Evolutionary conservation across 1,140 invertebrate genomes (phyloP), one percentile per base, ranked within the genome.

Genomic region (Gyrodactylus bullatarudis): DNA sequence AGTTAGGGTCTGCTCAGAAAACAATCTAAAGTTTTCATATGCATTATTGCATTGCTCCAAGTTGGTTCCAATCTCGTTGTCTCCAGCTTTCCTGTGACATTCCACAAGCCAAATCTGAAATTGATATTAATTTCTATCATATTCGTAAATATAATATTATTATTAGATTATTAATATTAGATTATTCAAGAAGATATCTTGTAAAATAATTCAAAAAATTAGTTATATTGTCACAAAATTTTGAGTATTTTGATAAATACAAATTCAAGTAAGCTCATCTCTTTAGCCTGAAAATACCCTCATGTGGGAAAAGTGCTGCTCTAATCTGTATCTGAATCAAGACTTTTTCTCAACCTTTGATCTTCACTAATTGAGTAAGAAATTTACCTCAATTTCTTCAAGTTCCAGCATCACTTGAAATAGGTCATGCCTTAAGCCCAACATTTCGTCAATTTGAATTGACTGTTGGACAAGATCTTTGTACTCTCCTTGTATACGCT

Each of bases 1-100:
- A 0, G 87, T 85, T 79, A 95, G 89, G 0, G 94, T 99, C 77
- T 99, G 93, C 21, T 88, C 85, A 1, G 92, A 91, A 80, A 98
- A 99, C 80, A 95, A 90, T 77, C 89, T 89, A 83, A 97, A 97
- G 75, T 91, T 83, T 77, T 91, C 89, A 83, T 87, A 87, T 0
- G 91, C 80, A 76, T 88, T 84, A 84, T 89, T 85, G 77, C 86
- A 84, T 1, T 99, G 93, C 79, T 99, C 95, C 79, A 93, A 99
- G 80, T 99, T 95, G 81, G 95, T 91, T 1, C 95, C 94, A 20
- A 97, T 84, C 81, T 99, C 95, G 80, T 98, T 91, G 21, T 89
- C 92, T 69, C 89, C 88, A 75, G 95, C 95, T 2, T 98, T 91
- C 16, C 97, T 84, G 83, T 98, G 93, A 75, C 91, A 84, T 80